Conservation (phyloP, 1,140 invertebrate genomes). For the Bombus sibiricus region DNA sequence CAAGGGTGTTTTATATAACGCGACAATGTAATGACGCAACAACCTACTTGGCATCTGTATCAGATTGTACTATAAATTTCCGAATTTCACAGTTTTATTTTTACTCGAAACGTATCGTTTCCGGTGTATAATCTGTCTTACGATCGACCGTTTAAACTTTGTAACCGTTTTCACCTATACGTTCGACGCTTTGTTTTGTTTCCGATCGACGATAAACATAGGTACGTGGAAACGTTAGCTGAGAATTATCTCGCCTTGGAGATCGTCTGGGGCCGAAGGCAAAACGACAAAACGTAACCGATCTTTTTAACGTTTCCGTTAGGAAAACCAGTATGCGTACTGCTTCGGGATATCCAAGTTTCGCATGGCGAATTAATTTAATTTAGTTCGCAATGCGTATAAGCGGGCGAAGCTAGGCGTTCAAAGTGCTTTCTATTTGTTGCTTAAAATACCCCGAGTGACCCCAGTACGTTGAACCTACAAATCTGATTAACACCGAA, state of each 20-base stretch:
- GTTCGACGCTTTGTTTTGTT: not conserved
- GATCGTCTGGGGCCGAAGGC: not conserved
- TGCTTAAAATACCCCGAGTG: constrained; percentile 18
- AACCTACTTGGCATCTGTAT: constrained; percentile 41
- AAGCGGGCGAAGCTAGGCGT: not conserved
- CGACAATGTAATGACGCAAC: constrained; percentile 9
- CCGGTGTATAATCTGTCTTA: not conserved
- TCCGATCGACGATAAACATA: not conserved
- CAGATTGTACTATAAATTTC: not conserved
- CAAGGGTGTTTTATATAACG: constrained; percentile 32
- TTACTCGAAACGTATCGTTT: not conserved
- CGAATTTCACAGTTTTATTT: constrained; percentile 6
- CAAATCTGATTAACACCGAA: constrained; percentile 23
- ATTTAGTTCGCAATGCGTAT: not conserved
- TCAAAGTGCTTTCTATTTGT: constrained; percentile 33
- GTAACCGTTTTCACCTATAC: not conserved
- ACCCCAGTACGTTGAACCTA: constrained; percentile 35
- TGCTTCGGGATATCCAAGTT: too few relatives aligned
- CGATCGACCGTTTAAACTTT: not conserved
- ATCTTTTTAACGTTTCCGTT: too few relatives aligned
- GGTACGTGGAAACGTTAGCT: not conserved
- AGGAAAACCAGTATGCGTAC: fast-evolving
- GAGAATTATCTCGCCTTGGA: not conserved
- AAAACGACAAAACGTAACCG: fast-evolving
- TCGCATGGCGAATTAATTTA: not conserved